Percentiles rank a stretch among this genome's conserved stretches.
Evolutionary conservation across 92 coral and sea anemone genomes (phyloP).

Genomic region (Montipora capitata): DNA sequence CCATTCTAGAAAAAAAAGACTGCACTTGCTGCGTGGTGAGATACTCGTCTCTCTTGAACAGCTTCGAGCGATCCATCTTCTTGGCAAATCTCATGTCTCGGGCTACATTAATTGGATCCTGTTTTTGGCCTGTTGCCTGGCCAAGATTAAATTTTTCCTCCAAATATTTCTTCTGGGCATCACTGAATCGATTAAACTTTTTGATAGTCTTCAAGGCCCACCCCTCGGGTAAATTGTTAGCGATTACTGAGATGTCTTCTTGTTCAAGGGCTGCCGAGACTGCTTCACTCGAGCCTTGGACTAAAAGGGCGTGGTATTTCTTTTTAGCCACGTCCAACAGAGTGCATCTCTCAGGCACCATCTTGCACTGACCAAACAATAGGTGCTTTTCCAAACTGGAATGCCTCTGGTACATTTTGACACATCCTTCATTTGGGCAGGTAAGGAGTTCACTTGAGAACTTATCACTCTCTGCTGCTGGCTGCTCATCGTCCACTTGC

Average conservation of each 20-base stretch:
- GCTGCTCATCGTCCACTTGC: slow-evolving; percentile 30
- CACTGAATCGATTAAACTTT: too few species aligned
- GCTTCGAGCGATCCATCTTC: slow-evolving; percentile 62
- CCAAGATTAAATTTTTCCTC: too few species aligned
- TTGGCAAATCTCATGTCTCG: slow-evolving; percentile 69
- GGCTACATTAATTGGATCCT: slow-evolving; percentile 69
- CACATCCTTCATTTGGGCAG: slow-evolving; percentile 42
- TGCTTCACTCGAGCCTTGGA: slow-evolving; percentile 40
- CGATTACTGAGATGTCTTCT: background rate
- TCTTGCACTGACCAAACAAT: background rate
- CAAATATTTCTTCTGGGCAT: too few species aligned
- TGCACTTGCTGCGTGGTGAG: slow-evolving; percentile 28
- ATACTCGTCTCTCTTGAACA: slow-evolving; percentile 20
- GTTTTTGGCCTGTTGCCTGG: slow-evolving; percentile 69
- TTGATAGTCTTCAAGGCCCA: too few species aligned
- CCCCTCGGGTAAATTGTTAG: too few species aligned
- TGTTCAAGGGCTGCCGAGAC: too few species aligned
- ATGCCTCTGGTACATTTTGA: slow-evolving; percentile 50
- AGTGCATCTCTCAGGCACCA: slow-evolving; percentile 53
- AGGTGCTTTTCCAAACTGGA: slow-evolving; percentile 4
- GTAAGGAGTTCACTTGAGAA: slow-evolving; percentile 28
- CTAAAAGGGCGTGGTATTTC: slow-evolving; percentile 44
- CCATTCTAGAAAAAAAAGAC: slow-evolving; percentile 71
- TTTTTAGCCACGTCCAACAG: slow-evolving; percentile 39
- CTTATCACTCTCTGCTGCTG: too few species aligned